phyloP scores from a whole-genome alignment of 2,888 invertebrate species.

The Coleophora deauratella region DNA sequence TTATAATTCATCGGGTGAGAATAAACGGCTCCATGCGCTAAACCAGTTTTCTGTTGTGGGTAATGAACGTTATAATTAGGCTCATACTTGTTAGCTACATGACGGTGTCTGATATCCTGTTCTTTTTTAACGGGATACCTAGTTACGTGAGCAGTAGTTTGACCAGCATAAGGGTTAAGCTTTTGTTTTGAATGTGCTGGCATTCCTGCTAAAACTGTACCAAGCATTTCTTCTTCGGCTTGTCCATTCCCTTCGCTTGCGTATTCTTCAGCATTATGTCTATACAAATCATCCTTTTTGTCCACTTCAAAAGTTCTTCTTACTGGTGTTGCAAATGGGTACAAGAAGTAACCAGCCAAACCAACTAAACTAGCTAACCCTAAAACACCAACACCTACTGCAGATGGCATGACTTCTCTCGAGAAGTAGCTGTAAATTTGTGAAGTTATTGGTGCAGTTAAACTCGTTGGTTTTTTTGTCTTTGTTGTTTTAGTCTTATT shows the following conservation, averaged over 20 bases:
- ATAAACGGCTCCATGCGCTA: constrained; percentile 64
- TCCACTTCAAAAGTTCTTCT: constrained; percentile 79
- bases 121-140: constrained; percentile 58
- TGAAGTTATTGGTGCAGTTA: constrained; percentile 76
- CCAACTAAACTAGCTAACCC: constrained; percentile 84
- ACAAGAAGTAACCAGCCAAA: constrained; percentile 83
- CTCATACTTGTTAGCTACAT: constrained; percentile 52
- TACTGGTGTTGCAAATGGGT: constrained; percentile 80
- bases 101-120: constrained; percentile 62
- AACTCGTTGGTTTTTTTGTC: constrained; percentile 50
- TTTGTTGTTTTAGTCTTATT: constrained; percentile 72
- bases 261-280: constrained; percentile 80
- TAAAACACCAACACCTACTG: constrained; percentile 84
- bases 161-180: constrained; percentile 60
- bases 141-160: constrained; percentile 46
- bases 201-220: constrained; percentile 83
- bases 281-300: constrained; percentile 77
- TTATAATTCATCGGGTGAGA: constrained; percentile 52
- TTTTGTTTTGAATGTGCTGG: constrained; percentile 65
- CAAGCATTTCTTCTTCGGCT: constrained; percentile 84
- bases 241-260: constrained; percentile 78
- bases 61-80: constrained; percentile 56
- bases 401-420: constrained; percentile 86
- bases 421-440: constrained; percentile 85
- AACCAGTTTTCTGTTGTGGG: constrained; percentile 64